Evolutionary conservation across 2,797 vertebrate species (phyloP), one percentile per base, ranked within the genome.

Genomic region (Tinamus major): DNA sequence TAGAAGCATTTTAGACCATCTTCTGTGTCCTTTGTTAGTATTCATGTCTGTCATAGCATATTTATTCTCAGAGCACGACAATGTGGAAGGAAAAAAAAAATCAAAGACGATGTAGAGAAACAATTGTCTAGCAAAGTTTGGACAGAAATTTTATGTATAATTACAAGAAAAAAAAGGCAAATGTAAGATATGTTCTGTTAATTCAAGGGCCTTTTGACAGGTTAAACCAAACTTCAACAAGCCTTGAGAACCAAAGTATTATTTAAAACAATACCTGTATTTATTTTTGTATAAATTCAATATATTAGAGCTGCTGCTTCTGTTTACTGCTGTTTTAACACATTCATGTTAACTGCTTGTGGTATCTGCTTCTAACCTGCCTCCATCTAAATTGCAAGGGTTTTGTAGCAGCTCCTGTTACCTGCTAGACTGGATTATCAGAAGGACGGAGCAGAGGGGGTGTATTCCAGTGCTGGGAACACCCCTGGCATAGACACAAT

Each of bases 171-270:
- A 88, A 80, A 85, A 86, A 93, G 80, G 83, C 5, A 51, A 82
- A 71, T 42, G n/a, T 35, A 68, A 92, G 41, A 83, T 87, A 88
- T 84, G 91, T 64, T n/a, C 91, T 90, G 79, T 82, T 68, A 71
- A 75, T 91, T 92, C 77, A 55, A 90, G 75, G 35, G 75, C 55
- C 55, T 56, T 19, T 56, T 29, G 18, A 56, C 53, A 91, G 85
- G 61, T 68, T 68, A 94, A 94, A 89, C 49, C 69, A 81, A 84
- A 94, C 89, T 91, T 93, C 67, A 86, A 86, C 88, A 94, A 90
- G 80, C 91, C 35, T 82, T 44, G 39, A 23, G 75, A 68, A 70
- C 56, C 68, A 20, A 91, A 70, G 51, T 84, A 68, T 55, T 80
- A 39, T 46, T 89, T 75, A n/a, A 82, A 93, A 86, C 51, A 64